A percentile compares a stretch with the other conserved stretches of the same genome.
These are phyloP conservation scores for Melopsittacus undulatus DNA, from an alignment of 2,797 vertebrate genomes.

Conservation along the genomic window DNA sequence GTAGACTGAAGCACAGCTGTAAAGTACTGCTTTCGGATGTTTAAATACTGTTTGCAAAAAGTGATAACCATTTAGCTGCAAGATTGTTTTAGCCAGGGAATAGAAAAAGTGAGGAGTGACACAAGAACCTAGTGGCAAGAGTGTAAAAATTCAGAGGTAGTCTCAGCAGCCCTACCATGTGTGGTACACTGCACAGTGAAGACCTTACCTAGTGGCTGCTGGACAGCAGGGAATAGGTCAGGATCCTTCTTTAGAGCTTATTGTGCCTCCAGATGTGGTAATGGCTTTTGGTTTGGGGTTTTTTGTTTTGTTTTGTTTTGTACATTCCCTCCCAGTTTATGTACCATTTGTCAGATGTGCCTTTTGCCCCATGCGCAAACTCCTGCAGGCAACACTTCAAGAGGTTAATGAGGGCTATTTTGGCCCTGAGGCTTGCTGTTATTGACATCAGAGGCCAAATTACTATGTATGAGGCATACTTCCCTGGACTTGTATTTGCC, in stretches of 20 bases:
- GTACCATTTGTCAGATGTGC: neutral
- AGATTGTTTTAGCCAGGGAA: neutral
- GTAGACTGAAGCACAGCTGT: neutral
- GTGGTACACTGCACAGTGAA: neutral
- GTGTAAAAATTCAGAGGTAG: neutral
- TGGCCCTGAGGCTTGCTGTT: neutral
- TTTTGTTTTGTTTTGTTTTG: neutral
- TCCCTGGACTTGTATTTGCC: slow-evolving; percentile 1
- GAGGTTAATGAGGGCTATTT: neutral
- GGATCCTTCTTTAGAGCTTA: neutral
- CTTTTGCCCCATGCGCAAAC: neutral
- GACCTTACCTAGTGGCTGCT: neutral
- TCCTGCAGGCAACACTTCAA: neutral
- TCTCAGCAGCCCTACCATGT: neutral
- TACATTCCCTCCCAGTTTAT: neutral
- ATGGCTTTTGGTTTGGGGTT: neutral
- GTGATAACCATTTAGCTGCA: neutral
- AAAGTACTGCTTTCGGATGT: neutral
- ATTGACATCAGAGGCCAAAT: neutral
- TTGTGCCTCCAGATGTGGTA: neutral
- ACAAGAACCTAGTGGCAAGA: neutral
- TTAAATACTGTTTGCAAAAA: neutral
- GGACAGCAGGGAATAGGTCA: neutral
- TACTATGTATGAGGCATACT: slow-evolving; percentile 4
- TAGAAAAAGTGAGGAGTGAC: neutral